A percentile compares a stretch with the other conserved stretches of the same genome.
Evolutionary conservation across 1,140 invertebrate species (phyloP).

Genomic region (Zeugodacus cucurbitae): DNA sequence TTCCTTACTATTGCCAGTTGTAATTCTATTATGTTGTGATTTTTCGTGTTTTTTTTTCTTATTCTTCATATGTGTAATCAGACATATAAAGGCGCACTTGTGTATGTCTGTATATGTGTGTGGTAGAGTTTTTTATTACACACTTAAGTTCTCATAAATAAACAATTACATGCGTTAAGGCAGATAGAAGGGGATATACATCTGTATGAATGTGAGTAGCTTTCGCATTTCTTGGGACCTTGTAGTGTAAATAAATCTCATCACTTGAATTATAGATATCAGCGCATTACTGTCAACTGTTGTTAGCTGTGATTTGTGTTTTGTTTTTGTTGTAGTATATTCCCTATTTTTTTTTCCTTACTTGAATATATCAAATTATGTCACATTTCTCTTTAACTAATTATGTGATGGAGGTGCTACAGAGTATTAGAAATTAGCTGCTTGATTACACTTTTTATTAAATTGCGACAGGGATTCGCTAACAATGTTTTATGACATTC

Average conservation of each 20-base stretch:
- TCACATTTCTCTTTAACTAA: too few species aligned
- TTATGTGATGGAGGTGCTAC: too few species aligned
- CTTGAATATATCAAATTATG: too few species aligned
- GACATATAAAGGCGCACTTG: background rate
- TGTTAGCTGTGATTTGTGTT: background rate
- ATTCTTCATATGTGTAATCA: slow-evolving; percentile 23
- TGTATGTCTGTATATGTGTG: background rate
- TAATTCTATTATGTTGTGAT: slow-evolving; percentile 46
- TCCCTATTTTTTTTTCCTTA: too few species aligned
- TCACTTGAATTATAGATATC: slow-evolving; percentile 15
- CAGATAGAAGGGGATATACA: background rate
- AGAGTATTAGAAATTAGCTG: too few species aligned
- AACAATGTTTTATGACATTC: too few species aligned
- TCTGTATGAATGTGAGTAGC: background rate
- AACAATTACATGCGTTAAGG: slow-evolving; percentile 43
- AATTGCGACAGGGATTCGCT: too few species aligned
- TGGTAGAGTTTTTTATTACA: slow-evolving; percentile 42
- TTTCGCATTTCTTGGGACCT: background rate
- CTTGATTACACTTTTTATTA: too few species aligned
- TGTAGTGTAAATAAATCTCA: background rate
- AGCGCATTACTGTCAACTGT: background rate
- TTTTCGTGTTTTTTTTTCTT: slow-evolving; percentile 40
- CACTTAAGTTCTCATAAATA: slow-evolving; percentile 46
- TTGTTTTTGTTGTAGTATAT: background rate
- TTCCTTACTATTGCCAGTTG: background rate